Evolutionary conservation across 2,888 invertebrate genomes (phyloP).

Genomic region (Lamellibrachia satsuma): DNA sequence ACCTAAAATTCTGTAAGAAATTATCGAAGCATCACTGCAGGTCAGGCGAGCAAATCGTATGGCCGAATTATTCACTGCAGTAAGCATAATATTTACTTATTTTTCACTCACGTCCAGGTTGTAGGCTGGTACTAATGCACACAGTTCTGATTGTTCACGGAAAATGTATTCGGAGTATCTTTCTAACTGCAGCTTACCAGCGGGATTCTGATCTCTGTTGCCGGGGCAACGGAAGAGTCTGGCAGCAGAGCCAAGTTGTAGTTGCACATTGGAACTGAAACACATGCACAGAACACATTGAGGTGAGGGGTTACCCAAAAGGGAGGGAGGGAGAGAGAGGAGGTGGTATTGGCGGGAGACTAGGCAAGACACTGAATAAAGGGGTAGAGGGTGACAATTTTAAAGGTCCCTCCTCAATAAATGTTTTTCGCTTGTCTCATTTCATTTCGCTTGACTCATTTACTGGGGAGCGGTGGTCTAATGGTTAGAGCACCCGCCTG

Average conservation of each 20-base stretch:
- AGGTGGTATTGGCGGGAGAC: not conserved
- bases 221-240: not conserved
- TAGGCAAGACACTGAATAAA: too few relatives aligned
- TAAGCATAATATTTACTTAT: not conserved
- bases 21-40: not conserved
- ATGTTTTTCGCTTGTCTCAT: too few relatives aligned
- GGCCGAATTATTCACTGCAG: not conserved
- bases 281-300: not conserved
- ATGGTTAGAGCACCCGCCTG: too few relatives aligned
- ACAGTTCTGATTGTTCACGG: not conserved
- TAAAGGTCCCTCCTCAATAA: too few relatives aligned
- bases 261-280: not conserved
- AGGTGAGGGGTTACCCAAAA: not conserved
- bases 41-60: not conserved
- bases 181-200: not conserved
- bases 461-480: too few relatives aligned
- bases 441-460: too few relatives aligned
- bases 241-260: slow-evolving; percentile 5
- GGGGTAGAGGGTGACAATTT: too few relatives aligned
- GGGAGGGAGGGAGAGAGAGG: not conserved
- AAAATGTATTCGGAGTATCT: not conserved
- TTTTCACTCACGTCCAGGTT: not conserved
- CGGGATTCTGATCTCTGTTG: not conserved
- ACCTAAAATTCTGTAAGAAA: not conserved
- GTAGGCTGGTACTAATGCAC: not conserved